Evolutionary conservation across 2,888 invertebrate species (phyloP), one percentile per base, ranked within the genome.

Genomic region (Drosophila buzzatii): DNA sequence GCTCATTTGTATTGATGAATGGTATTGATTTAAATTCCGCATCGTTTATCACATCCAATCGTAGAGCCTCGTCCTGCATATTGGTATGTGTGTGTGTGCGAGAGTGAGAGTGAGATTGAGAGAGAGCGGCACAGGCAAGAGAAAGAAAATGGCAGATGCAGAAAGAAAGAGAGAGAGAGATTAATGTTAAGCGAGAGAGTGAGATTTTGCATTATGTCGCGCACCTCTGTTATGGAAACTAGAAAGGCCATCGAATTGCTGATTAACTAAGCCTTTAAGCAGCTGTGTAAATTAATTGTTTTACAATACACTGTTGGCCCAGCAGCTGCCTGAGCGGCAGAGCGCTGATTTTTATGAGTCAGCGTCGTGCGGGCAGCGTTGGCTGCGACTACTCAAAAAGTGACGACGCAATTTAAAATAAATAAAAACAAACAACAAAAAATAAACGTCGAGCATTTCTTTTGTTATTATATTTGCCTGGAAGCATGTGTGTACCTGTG

Each of bases 1-100:
- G 79, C 9, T 87, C 85, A 9, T 84, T 73, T 16, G 89, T 88
- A 16, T 82, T 79, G 56, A 91, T 83, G 42, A 92, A 90, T 27
- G 92, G 91, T 71, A 92, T 92, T 9, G 92, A 92, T 73, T 83
- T 91, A 41, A 92, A 91, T 66, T 92, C 91, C 3, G 86, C 73
- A 72, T 91, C 91, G 57, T 72, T 84, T 31, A 88, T 77, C 33
- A 92, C 66, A 76, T 92, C 89, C 14, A 89, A 84, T 56, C 83
- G 84, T 66, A 91, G 80, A 1, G 90, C 90, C 75, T 92, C 92
- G 31, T 89, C 90, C 91, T 91, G 59, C 44, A 33, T n/a, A 31
- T 37, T 14, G 7, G 37, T 37, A 31, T 10, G 37, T 20, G 35
- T 27, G 33, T 16, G 9, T 14, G 41, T 41, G 35, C 9, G 39